Percentiles rank a stretch among this genome's conserved stretches.
phyloP scores from a whole-genome alignment of 2,888 invertebrate species.

The Drosophila fulvimacula region DNA sequence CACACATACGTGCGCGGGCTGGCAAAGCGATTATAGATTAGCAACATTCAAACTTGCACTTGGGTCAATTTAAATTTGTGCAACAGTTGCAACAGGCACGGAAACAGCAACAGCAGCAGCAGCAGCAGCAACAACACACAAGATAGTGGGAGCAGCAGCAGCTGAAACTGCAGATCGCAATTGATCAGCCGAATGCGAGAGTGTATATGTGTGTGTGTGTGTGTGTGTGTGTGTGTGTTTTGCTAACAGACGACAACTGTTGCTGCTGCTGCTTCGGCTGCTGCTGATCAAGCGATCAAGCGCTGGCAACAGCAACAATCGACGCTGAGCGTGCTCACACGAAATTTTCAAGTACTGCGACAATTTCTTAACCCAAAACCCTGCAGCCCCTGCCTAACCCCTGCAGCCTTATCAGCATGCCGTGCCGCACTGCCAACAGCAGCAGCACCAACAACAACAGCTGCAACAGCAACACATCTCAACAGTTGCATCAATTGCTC shows the following conservation, averaged over 20 bases:
- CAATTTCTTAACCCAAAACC: conserved; percentile 62
- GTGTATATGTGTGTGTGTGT: conserved; percentile 34
- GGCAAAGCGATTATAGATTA: conserved; percentile 65
- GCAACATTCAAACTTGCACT: conserved; percentile 79
- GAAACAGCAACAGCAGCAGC: conserved; percentile 54
- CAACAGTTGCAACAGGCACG: conserved; percentile 66
- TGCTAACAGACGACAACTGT: conserved; percentile 57
- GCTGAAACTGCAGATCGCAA: conserved; percentile 68
- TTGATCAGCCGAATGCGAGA: conserved; percentile 63
- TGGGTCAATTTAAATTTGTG: conserved; percentile 82
- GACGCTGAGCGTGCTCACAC: conserved; percentile 80
- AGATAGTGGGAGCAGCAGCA: conserved; percentile 74
- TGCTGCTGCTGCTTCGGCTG: conserved; percentile 28
- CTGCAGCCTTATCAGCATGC: conserved; percentile 66
- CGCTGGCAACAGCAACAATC: conserved; percentile 62
- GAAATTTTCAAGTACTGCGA: conserved; percentile 80
- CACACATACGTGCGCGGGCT: conserved; percentile 12
- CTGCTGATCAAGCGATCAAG: conserved; percentile 74
- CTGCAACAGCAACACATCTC: conserved; percentile 73
- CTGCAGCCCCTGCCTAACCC: conserved; percentile 13
- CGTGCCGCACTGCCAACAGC: conserved; percentile 62
- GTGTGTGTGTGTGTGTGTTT: conserved; percentile 39
- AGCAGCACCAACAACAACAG: conserved; percentile 39
- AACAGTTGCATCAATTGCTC: conserved; percentile 82
- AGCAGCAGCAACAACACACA: conserved; percentile 57